These are phyloP conservation scores for Leptinotarsa juncta DNA, from an alignment of 2,888 invertebrate species.

Conservation along the genomic window DNA sequence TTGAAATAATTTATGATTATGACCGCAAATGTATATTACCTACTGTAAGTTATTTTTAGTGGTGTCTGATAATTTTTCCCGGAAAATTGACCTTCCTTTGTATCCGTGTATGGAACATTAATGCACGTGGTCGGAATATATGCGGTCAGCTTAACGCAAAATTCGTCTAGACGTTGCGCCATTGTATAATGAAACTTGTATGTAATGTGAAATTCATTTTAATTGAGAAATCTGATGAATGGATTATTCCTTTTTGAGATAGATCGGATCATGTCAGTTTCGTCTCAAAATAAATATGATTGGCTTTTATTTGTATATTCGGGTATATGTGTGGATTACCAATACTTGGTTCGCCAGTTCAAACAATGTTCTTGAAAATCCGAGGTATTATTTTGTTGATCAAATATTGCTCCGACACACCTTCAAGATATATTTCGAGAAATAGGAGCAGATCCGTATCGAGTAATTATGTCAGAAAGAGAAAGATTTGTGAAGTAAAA, in stretches of 20 bases:
- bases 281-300: neutral
- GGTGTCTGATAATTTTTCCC: no score
- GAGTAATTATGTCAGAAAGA: no score
- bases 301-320: neutral
- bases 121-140: neutral
- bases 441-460: neutral
- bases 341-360: neutral
- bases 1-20: no score
- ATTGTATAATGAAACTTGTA: neutral
- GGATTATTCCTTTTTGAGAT: neutral
- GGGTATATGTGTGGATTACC: neutral
- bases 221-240: neutral
- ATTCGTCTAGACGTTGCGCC: slow-evolving; percentile 4
- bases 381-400: neutral
- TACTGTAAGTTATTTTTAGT: no score
- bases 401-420: slow-evolving; percentile 8
- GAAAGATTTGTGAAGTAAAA: no score
- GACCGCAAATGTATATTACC: no score
- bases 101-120: neutral
- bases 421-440: neutral
- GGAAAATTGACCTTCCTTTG: neutral
- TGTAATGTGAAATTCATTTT: slow-evolving; percentile 13
- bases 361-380: slow-evolving; percentile 10
- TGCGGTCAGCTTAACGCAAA: slow-evolving; percentile 1
- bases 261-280: neutral